Evolutionary conservation across 2,888 invertebrate species (phyloP).

Genomic region (Seira ritae): DNA sequence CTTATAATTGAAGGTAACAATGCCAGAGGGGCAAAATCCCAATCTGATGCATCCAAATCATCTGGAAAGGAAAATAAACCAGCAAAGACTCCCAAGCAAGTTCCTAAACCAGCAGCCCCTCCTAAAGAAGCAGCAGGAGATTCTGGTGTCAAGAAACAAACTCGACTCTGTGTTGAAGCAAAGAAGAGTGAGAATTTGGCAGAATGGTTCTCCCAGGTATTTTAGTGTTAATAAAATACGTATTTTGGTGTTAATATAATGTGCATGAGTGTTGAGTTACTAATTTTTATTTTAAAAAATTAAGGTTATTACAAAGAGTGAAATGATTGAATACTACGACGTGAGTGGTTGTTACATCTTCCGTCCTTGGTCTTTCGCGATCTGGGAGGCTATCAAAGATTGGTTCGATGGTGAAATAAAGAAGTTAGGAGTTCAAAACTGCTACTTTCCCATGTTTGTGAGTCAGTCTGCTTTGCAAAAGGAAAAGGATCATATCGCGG

Average conservation of each 20-base stretch:
- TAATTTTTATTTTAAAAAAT: slow-evolving; percentile 7
- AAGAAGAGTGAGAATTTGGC: slow-evolving; percentile 94
- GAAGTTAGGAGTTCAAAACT: slow-evolving; percentile 94
- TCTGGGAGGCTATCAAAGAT: slow-evolving; percentile 94
- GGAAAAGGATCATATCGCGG: slow-evolving; percentile 97
- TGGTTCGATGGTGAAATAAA: slow-evolving; percentile 93
- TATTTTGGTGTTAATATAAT: slow-evolving; percentile 12
- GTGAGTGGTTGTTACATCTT: slow-evolving; percentile 99
- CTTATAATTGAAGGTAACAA: slow-evolving; percentile 46
- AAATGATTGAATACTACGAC: slow-evolving; percentile 99
- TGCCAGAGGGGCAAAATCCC: neutral
- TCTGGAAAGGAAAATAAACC: slow-evolving; percentile 67
- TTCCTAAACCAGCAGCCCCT: slow-evolving; percentile 76
- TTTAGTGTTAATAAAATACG: slow-evolving; percentile 5
- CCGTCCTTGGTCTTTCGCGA: slow-evolving; percentile 96
- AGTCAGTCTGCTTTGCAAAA: slow-evolving; percentile 92
- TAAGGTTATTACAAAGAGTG: slow-evolving; percentile 88
- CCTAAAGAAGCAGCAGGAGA: slow-evolving; percentile 76
- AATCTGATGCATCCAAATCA: slow-evolving; percentile 28
- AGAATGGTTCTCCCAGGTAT: slow-evolving; percentile 98
- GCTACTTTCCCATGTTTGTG: slow-evolving; percentile 99
- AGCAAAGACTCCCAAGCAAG: slow-evolving; percentile 74
- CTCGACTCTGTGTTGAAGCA: slow-evolving; percentile 94
- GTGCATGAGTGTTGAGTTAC: too few relatives aligned
- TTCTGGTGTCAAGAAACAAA: slow-evolving; percentile 82